Conservation (phyloP, 1,140 invertebrate genomes). For the Drosophila athabasca region DNA sequence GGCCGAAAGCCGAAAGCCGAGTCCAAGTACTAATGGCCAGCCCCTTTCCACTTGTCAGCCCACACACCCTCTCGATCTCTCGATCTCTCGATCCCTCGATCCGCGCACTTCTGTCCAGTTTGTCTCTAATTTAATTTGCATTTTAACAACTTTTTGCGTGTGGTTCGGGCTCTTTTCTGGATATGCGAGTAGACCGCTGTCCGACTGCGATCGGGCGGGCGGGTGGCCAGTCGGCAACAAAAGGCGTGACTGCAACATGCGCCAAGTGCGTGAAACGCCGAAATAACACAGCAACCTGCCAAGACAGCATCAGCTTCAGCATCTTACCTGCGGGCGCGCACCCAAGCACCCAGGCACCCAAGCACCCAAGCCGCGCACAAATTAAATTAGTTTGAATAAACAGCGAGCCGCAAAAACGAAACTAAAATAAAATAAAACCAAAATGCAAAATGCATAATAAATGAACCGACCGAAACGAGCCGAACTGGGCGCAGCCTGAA, state of each 20-base stretch:
- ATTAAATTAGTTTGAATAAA: slow-evolving; percentile 83
- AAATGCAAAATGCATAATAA: slow-evolving; percentile 75
- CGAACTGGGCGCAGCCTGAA: slow-evolving; percentile 63
- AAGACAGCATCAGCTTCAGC: slow-evolving; percentile 5
- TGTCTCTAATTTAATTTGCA: slow-evolving; percentile 81
- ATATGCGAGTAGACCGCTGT: slow-evolving; percentile 26
- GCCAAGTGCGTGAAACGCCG: slow-evolving; percentile 79
- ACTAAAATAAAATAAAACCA: slow-evolving; percentile 58
- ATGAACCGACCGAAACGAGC: slow-evolving; percentile 61
- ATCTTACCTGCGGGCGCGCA: slow-evolving; percentile 69
- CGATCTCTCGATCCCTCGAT: neutral
- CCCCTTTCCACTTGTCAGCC: slow-evolving; percentile 45
- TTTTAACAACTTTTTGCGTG: slow-evolving; percentile 82
- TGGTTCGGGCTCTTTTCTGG: slow-evolving; percentile 60
- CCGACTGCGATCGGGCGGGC: neutral
- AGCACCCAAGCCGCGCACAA: slow-evolving; percentile 69
- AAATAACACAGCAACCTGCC: slow-evolving; percentile 79
- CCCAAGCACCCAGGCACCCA: slow-evolving; percentile 66
- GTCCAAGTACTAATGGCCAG: slow-evolving; percentile 1
- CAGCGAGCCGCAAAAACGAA: slow-evolving; percentile 60
- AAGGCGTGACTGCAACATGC: slow-evolving; percentile 80
- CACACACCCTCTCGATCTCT: slow-evolving; percentile 38
- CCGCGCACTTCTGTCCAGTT: slow-evolving; percentile 43
- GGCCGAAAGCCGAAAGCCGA: neutral
- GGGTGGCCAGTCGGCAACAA: slow-evolving; percentile 59